Conservation (phyloP, 2,888 invertebrate genomes). For the Apoda limacodes region DNA sequence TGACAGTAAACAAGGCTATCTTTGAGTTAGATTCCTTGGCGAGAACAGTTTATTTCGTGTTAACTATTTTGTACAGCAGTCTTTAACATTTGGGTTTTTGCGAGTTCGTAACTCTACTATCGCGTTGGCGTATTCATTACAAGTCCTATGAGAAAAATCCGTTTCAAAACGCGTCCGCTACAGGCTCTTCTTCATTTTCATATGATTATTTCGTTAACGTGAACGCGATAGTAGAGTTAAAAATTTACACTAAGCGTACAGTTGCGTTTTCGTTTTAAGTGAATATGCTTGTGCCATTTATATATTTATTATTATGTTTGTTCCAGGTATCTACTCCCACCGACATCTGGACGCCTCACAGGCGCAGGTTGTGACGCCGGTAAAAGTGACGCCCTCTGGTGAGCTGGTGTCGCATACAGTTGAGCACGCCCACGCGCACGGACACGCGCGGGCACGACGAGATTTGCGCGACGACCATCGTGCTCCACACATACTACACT, state of each 20-base stretch:
- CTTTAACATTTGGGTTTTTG: neutral
- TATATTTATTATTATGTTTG: neutral
- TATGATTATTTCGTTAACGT: no score
- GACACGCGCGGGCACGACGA: conserved; percentile 62
- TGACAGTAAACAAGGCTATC: neutral
- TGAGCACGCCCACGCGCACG: conserved; percentile 64
- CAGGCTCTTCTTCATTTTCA: no score
- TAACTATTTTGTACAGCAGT: neutral
- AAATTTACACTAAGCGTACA: no score
- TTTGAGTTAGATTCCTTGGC: neutral
- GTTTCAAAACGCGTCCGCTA: no score
- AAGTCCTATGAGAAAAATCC: no score
- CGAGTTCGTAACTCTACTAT: neutral
- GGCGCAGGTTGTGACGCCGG: conserved; percentile 71
- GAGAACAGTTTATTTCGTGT: neutral
- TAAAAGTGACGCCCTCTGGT: conserved; percentile 70
- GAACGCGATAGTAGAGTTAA: no score
- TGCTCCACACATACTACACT: conserved; percentile 47
- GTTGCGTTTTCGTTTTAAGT: no score
- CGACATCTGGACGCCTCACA: conserved; percentile 59
- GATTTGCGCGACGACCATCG: conserved; percentile 42
- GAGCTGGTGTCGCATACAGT: conserved; percentile 66
- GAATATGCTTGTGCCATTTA: no score
- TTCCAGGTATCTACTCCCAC: conserved; percentile 58
- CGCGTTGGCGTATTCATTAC: no score